Evolutionary conservation across 2,797 vertebrate genomes (phyloP).

Genomic region (Psittacula derbiana): DNA sequence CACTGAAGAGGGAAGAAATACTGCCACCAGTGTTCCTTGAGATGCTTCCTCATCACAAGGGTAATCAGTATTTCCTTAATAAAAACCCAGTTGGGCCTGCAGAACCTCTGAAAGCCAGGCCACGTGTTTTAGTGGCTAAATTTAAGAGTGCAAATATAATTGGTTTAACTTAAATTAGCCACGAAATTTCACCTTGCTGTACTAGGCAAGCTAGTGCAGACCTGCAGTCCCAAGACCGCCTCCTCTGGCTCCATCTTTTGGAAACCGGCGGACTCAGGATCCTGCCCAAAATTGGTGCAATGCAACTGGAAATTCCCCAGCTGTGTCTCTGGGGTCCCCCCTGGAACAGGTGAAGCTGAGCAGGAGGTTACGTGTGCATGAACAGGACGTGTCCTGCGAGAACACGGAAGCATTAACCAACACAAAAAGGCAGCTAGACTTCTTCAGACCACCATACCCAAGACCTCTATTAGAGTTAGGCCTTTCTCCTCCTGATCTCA

Average conservation of each 20-base stretch:
- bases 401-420: background rate
- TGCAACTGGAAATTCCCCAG: background rate
- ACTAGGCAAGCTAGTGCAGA: background rate
- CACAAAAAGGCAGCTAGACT: background rate
- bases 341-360: background rate
- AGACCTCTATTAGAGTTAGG: background rate
- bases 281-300: background rate
- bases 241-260: background rate
- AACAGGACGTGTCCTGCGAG: background rate
- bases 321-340: background rate
- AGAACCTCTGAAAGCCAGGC: background rate
- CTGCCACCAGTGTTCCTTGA: background rate
- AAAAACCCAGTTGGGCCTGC: background rate
- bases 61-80: background rate
- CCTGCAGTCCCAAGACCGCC: background rate
- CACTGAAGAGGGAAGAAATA: background rate
- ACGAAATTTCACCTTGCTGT: background rate
- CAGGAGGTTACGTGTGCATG: background rate
- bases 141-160: background rate
- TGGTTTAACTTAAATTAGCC: background rate
- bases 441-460: background rate
- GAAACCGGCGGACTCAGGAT: background rate
- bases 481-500: background rate
- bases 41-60: background rate
- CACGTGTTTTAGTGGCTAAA: background rate